phyloP scores from a whole-genome alignment of 1,140 invertebrate genomes.

The Tribolium madens region DNA sequence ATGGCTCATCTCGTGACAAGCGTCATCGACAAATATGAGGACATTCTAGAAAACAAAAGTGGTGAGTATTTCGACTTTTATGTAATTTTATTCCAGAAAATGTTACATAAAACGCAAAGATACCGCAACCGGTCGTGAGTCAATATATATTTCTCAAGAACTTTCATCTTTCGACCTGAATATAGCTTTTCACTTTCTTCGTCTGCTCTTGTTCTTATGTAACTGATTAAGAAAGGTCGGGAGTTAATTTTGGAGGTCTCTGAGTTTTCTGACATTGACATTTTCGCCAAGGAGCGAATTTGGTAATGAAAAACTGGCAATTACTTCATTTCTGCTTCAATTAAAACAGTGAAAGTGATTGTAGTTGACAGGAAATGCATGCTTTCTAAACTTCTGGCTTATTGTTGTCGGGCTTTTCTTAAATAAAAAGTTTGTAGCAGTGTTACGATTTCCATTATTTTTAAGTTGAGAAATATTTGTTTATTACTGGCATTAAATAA shows the following conservation, averaged over 20 bases:
- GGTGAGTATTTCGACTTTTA: constrained; percentile 72
- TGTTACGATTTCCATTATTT: background rate
- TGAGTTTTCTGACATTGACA: constrained; percentile 23
- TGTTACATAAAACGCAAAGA: constrained; percentile 44
- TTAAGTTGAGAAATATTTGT: constrained; percentile 13
- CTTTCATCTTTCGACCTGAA: constrained; percentile 37
- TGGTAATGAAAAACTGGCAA: background rate
- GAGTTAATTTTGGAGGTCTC: background rate
- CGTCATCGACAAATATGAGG: constrained; percentile 79
- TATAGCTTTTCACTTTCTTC: constrained; percentile 32
- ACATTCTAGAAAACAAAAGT: constrained; percentile 84
- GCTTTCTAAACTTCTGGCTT: constrained; percentile 30
- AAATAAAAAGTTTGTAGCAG: background rate
- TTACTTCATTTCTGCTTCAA: background rate
- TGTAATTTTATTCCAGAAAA: constrained; percentile 8
- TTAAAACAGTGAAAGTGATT: constrained; percentile 37
- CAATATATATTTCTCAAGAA: constrained; percentile 39
- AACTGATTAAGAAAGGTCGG: constrained; percentile 27
- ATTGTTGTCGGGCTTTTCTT: constrained; percentile 5
- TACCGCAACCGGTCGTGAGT: constrained; percentile 15
- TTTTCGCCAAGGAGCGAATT: background rate
- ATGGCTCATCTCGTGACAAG: constrained; percentile 76
- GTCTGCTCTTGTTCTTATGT: constrained; percentile 1
- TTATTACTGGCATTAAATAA: constrained; percentile 20
- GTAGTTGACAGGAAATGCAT: constrained; percentile 22